These are phyloP conservation scores for Brienomyrus longianalis DNA, from an alignment of 2,113 vertebrate genomes.

Conservation along the genomic window DNA sequence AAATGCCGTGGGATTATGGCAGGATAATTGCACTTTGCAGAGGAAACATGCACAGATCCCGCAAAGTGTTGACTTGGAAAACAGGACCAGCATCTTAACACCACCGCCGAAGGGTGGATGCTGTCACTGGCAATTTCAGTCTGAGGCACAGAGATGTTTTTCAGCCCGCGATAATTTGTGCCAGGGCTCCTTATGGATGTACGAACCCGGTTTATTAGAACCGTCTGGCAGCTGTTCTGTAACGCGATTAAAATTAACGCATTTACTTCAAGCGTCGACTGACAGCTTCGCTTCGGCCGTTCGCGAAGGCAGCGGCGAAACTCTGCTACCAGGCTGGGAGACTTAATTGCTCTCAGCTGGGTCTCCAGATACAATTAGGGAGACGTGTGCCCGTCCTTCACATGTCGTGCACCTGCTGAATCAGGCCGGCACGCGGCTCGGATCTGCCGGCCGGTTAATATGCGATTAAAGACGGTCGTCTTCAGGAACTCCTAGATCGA, in stretches of 20 bases:
- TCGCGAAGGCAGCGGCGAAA: constrained; percentile 9
- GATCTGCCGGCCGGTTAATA: constrained; percentile 9
- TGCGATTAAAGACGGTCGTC: neutral
- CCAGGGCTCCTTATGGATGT: neutral
- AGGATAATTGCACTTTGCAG: neutral
- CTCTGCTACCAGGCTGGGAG: constrained; percentile 31
- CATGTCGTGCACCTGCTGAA: constrained; percentile 20
- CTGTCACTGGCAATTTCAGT: neutral
- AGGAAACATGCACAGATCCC: neutral
- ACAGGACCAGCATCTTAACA: neutral
- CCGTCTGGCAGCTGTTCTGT: neutral
- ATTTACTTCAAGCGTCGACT: constrained; percentile 25
- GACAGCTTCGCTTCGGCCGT: constrained; percentile 2
- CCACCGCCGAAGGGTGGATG: neutral
- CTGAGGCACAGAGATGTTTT: neutral
- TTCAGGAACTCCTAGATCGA: neutral
- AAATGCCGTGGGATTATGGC: neutral
- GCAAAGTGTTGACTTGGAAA: neutral
- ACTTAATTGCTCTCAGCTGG: constrained; percentile 33
- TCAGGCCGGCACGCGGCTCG: neutral
- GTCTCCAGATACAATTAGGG: constrained; percentile 33
- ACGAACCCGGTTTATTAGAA: constrained; percentile 1
- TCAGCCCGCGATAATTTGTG: neutral
- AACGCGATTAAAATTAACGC: neutral
- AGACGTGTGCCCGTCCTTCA: constrained; percentile 21